Percentiles rank a stretch among this genome's conserved stretches.
phyloP scores from a whole-genome alignment of 2,797 vertebrate species.

The Enteromius viviparus region DNA sequence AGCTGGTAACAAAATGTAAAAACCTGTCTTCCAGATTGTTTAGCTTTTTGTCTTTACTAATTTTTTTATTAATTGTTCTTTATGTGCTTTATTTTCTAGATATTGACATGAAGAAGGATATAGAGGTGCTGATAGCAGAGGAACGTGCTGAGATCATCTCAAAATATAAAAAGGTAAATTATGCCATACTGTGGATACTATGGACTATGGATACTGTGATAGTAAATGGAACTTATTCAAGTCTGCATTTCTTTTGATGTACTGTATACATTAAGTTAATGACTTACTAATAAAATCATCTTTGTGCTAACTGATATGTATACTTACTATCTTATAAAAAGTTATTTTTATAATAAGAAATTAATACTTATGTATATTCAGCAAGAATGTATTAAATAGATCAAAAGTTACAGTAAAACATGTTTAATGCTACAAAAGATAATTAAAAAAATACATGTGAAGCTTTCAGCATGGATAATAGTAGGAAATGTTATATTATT shows the following conservation, averaged over 20 bases:
- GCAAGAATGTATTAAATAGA: not conserved
- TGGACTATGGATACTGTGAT: not conserved
- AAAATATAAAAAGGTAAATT: conserved; percentile 86
- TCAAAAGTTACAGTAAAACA: not conserved
- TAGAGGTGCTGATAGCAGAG: conserved; percentile 86
- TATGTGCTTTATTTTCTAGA: conserved; percentile 67
- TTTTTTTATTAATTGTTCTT: conserved; percentile 16
- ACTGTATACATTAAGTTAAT: conserved; percentile 9
- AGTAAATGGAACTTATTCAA: not conserved
- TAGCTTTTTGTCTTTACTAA: not conserved
- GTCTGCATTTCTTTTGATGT: conserved; percentile 35
- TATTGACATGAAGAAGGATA: conserved; percentile 94
- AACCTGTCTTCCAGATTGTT: not conserved
- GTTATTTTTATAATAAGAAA: not conserved
- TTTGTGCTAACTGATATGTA: not conserved
- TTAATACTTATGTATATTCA: not conserved
- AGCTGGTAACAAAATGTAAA: not conserved
- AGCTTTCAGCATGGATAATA: not conserved
- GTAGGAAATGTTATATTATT: not conserved
- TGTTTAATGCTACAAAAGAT: not conserved
- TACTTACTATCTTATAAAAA: not conserved
- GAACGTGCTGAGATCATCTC: conserved; percentile 87
- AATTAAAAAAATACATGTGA: not conserved
- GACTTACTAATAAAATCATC: not conserved
- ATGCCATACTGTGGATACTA: not conserved